phyloP scores from a whole-genome alignment of 2,113 vertebrate species.

The Paradoxurus hermaphroditus region DNA sequence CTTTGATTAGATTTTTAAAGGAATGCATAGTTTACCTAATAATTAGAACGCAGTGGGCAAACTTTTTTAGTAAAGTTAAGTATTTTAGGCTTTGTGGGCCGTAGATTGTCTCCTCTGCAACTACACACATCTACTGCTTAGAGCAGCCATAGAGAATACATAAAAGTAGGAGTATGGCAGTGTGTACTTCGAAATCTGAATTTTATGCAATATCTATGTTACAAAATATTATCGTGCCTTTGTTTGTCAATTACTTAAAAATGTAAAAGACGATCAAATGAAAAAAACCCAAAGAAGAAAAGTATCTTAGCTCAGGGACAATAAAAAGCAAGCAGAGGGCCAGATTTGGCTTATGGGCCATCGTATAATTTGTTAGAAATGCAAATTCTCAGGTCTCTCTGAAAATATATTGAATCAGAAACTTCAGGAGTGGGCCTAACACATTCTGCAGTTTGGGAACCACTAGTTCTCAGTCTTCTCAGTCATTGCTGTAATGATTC shows the following conservation, averaged over 20 bases:
- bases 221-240: neutral
- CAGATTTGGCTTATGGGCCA: neutral
- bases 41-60: rapidly evolving
- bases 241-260: neutral
- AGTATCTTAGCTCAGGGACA: neutral
- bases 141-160: rapidly evolving
- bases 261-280: neutral
- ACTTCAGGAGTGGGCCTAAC: neutral
- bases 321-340: neutral
- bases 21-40: neutral
- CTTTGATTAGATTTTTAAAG: neutral
- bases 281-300: neutral
- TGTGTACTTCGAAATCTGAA: neutral
- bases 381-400: neutral
- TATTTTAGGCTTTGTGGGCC: neutral
- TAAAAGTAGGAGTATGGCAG: rapidly evolving
- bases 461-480: neutral
- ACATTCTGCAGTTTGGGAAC: neutral
- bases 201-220: neutral
- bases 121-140: neutral
- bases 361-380: neutral
- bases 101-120: neutral
- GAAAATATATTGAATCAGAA: neutral
- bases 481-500: neutral
- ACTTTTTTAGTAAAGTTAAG: neutral